phyloP scores from a whole-genome alignment of 2,797 vertebrate species.

The Glyptemys insculpta region DNA sequence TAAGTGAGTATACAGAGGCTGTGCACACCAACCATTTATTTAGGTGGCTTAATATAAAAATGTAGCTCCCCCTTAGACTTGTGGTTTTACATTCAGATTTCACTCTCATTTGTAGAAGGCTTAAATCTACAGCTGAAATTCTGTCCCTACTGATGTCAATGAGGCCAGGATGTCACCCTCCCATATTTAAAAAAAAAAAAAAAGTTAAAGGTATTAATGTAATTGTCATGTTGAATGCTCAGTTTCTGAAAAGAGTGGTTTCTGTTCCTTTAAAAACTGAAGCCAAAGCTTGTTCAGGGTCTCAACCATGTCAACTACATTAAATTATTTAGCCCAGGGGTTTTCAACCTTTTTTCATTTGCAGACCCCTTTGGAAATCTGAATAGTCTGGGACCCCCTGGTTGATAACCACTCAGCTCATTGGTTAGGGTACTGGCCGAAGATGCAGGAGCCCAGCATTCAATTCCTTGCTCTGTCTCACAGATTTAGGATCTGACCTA shows the following conservation, averaged over 20 bases:
- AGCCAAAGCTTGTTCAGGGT: too few species aligned
- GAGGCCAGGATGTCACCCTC: neutral
- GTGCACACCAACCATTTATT: constrained; percentile 14
- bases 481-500: neutral
- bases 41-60: constrained; percentile 39
- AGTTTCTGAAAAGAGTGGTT: too few species aligned
- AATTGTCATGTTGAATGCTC: neutral
- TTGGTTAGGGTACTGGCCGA: neutral
- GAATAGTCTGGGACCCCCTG: too few species aligned
- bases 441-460: too few species aligned
- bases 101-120: neutral
- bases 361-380: neutral
- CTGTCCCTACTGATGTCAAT: neutral
- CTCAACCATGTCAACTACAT: neutral
- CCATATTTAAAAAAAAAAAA: neutral
- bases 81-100: neutral
- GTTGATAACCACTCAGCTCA: neutral
- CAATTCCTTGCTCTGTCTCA: fast-evolving
- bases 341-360: neutral
- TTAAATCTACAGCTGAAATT: neutral
- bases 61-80: neutral
- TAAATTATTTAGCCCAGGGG: neutral
- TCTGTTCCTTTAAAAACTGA: too few species aligned
- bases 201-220: neutral
- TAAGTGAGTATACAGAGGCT: neutral